Evolutionary conservation across 2,797 vertebrate species (phyloP), one percentile per base, ranked within the genome.

Genomic region (Neoniphon sammara): DNA sequence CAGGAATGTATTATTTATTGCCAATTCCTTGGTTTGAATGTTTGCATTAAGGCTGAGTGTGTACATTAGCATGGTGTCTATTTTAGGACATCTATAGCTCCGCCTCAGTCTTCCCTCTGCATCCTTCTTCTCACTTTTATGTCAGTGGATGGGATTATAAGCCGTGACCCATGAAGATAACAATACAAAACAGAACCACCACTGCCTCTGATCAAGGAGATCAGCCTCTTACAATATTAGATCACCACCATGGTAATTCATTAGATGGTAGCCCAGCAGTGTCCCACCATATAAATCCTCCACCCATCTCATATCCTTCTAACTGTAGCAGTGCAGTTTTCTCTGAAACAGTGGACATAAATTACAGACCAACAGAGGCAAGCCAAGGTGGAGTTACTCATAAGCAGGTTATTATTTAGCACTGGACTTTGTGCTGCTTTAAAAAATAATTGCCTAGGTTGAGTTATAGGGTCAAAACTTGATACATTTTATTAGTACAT

Each of bases 401-500:
- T 42, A 42, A 42, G 12, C 10, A 12, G 12, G 39, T 42, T 12
- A 8, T 66, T 49, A 42, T 65, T 56, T 9, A 11, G 15, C 50
- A 52, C 23, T 65, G 46, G 18, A 17, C 9, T 49, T 49, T 49
- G n/a, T 21, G 50, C 9, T 62, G 4, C 62, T 53, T 42, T 50
- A 30, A 39, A 23, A 47, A 17, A 7, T 54, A 11, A 3, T 46
- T 1, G 0, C 42, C 30, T 62, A 31, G 20, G 17, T 23, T 44
- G 15, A 66, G 57, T 17, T 47, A 7, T 7, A 50, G 23, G 59
- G 55, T 55, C 60, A 46, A 9, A 69, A 72, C 34, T 65, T 39
- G 49, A 58, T 49, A 58, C 23, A 39, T 75, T 66, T 80, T 12
- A 21, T 55, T 23, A 25, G 55, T 25, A 78, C 11, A 36, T 6